Evolutionary conservation across 37 sponge, comb jelly and placozoan species (phyloP).

Genomic region (Ianthella basta): DNA sequence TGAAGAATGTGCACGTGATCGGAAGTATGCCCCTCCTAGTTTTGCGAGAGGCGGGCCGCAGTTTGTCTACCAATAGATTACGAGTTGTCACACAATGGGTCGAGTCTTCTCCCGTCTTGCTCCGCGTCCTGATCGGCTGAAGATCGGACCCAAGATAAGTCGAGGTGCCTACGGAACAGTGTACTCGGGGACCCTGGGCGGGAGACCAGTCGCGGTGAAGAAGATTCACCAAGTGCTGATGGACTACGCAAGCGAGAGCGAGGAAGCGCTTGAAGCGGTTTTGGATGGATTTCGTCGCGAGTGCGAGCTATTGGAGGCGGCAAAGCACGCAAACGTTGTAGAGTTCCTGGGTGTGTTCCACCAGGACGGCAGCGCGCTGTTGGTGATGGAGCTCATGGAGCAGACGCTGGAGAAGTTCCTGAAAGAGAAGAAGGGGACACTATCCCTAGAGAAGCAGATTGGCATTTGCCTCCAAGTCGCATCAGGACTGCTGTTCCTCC

Average conservation of each 20-base stretch:
- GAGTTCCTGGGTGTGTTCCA: slow-evolving; percentile 6
- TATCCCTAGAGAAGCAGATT: neutral
- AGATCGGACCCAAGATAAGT: neutral
- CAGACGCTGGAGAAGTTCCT: slow-evolving; percentile 5
- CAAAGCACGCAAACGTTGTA: neutral
- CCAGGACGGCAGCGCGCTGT: neutral
- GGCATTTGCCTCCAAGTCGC: neutral
- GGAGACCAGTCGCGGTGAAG: slow-evolving; percentile 4
- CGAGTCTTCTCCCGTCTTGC: no score
- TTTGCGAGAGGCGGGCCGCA: no score
- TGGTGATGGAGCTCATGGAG: slow-evolving; percentile 14
- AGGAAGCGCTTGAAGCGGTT: neutral
- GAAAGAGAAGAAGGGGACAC: neutral
- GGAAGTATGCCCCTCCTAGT: no score
- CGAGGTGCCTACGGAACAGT: neutral
- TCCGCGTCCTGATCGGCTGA: neutral
- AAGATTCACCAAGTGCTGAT: neutral
- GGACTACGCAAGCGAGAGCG: neutral
- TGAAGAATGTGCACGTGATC: no score
- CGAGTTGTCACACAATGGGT: no score
- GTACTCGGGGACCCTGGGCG: neutral
- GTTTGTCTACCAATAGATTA: no score
- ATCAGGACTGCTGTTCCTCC: neutral
- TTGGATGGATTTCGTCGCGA: neutral
- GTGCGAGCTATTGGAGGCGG: neutral